Evolutionary conservation across 2,888 invertebrate species (phyloP).

Genomic region (Pyrochroa serraticornis): DNA sequence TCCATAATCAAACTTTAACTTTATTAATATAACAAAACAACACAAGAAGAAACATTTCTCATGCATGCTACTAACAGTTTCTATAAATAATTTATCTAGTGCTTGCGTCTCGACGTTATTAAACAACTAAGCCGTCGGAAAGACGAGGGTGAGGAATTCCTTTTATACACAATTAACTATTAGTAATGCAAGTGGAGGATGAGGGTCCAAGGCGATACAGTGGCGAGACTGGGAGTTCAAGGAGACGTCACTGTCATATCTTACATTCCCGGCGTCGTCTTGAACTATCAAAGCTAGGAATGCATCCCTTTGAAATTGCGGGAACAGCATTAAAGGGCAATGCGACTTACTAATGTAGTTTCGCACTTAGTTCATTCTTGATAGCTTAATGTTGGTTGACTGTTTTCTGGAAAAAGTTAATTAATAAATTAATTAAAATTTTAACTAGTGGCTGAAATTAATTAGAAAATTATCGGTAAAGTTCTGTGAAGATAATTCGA

Average conservation of each 20-base stretch:
- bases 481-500: too few relatives aligned
- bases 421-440: too few relatives aligned
- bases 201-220: constrained; percentile 10
- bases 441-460: too few relatives aligned
- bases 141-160: constrained; percentile 15
- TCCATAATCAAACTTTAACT: too few relatives aligned
- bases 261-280: constrained; percentile 12
- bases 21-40: too few relatives aligned
- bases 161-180: constrained; percentile 20
- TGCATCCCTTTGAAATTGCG: constrained; percentile 11
- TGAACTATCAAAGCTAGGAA: constrained; percentile 8
- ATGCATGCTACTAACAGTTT: neutral
- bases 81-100: constrained; percentile 2
- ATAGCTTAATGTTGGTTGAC: neutral
- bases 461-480: too few relatives aligned
- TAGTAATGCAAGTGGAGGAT: constrained; percentile 7
- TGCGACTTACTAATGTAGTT: constrained; percentile 10
- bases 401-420: neutral
- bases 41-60: neutral
- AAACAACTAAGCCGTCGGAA: constrained; percentile 8
- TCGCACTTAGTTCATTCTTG: neutral
- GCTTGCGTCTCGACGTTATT: constrained; percentile 11
- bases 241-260: constrained; percentile 16
- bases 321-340: constrained; percentile 15
- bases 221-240: neutral